Base-by-base conservation (phyloP, 2,888 invertebrate genomes). In the Dicyrtomina minuta region DNA sequence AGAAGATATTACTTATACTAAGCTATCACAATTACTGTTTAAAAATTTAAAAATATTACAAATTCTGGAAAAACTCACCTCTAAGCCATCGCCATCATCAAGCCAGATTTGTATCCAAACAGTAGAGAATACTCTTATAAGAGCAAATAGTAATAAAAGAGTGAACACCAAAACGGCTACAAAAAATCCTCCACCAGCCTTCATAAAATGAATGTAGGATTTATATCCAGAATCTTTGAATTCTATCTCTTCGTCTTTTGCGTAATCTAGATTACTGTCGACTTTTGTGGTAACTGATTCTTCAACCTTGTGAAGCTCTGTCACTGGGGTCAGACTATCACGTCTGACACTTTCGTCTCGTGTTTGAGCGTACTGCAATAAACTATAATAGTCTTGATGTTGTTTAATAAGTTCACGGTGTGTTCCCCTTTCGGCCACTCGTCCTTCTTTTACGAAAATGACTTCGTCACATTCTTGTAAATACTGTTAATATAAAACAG, bases 401-500 rank as follows among this genome's bases (percentile, higher is more conserved):
- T 73, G 67, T 1, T 74, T 75, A 76, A 83, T 79, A 46, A 86
- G 79, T 17, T 81, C 79, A 4, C 79, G 75, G 76, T 85, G 85
- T 10, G 81, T 80, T 1, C 84, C 85, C 66, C 80, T 78, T 71
- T 84, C 84, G 12, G 80, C 79, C 8, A 85, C 81, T 58, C 78
- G 72, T 4, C 85, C 85, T 68, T 82, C 82, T 73, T 83, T 82
- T 79, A 85, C 79, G 70, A 83, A 82, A 27, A 85, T 74, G 15
- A 85, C 81, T 64, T 82, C 80, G 78, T 85, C 84, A 80, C 85
- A 85, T 70, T 82, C 79, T 60, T 81, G 80, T 33, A 85, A 79
- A 78, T 84, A 82, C 84, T 85, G n/a, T 13, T 22, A 79, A 22
- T 79, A 75, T 13, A 12, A 22, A 68, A 66, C 12, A 43, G 26